Evolutionary conservation across 2,113 vertebrate species (phyloP).

Genomic region (Odobenus rosmarus): DNA sequence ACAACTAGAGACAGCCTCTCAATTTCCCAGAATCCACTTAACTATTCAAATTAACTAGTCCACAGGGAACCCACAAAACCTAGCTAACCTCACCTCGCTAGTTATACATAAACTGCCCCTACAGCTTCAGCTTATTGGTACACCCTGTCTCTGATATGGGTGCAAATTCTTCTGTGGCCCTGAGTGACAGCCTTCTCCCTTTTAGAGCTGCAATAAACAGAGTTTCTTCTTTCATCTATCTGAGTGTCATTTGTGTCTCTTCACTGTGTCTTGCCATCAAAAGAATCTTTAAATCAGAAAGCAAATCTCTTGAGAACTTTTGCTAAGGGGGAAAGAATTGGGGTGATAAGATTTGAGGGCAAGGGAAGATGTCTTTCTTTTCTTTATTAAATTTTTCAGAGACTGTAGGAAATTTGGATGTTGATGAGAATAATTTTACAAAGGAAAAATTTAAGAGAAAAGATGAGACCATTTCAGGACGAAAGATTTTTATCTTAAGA

Average conservation of each 20-base stretch:
- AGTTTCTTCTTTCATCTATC: neutral
- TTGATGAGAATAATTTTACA: neutral
- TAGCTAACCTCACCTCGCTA: neutral
- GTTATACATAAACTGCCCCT: rapidly evolving
- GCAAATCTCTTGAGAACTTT: neutral
- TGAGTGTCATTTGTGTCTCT: neutral
- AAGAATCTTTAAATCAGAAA: constrained; percentile 17
- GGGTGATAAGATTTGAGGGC: neutral
- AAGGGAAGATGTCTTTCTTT: neutral
- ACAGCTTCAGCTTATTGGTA: neutral
- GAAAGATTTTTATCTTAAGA: neutral
- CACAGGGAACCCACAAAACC: neutral
- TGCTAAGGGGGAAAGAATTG: neutral
- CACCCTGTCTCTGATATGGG: neutral
- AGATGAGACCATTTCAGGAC: neutral
- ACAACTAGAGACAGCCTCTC: neutral
- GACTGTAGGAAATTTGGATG: neutral
- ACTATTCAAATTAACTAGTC: neutral
- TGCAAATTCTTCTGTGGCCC: neutral
- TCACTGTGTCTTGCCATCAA: neutral
- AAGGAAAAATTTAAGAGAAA: neutral
- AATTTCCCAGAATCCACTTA: neutral
- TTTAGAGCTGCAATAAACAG: neutral
- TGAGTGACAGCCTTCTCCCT: neutral
- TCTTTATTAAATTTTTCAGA: neutral